Percentiles rank a stretch among this genome's conserved stretches.
Evolutionary conservation across 2,888 invertebrate genomes (phyloP).

Genomic region (Eristalis arbustorum): DNA sequence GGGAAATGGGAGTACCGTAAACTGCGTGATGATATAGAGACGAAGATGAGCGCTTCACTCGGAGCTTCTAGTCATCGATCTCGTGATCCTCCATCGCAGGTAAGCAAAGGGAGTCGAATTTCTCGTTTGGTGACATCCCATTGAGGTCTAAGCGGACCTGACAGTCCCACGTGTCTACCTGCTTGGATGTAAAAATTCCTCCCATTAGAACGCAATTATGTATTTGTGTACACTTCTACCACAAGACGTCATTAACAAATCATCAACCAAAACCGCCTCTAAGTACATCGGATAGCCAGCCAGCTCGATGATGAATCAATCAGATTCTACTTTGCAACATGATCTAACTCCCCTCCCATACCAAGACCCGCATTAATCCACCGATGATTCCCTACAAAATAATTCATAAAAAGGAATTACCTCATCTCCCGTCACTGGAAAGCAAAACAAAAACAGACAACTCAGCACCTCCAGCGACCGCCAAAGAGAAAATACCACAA

Average conservation of each 20-base stretch:
- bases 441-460: not conserved
- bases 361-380: not conserved
- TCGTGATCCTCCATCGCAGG: too few species aligned
- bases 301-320: not conserved
- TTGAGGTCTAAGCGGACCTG: too few species aligned
- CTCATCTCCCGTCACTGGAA: conserved; percentile 22
- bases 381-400: not conserved
- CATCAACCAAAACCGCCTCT: not conserved
- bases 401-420: conserved; percentile 41
- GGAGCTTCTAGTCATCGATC: too few species aligned
- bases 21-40: too few species aligned
- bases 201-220: too few species aligned
- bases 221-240: too few species aligned
- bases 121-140: too few species aligned
- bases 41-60: too few species aligned
- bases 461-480: conserved; percentile 29
- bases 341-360: not conserved
- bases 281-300: not conserved
- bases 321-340: not conserved
- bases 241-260: not conserved
- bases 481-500: conserved; percentile 52
- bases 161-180: too few species aligned
- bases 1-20: too few species aligned
- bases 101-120: too few species aligned
- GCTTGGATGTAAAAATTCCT: too few species aligned